Evolutionary conservation across 2,797 vertebrate genomes (phyloP).

Genomic region (Poeciliopsis infans): DNA sequence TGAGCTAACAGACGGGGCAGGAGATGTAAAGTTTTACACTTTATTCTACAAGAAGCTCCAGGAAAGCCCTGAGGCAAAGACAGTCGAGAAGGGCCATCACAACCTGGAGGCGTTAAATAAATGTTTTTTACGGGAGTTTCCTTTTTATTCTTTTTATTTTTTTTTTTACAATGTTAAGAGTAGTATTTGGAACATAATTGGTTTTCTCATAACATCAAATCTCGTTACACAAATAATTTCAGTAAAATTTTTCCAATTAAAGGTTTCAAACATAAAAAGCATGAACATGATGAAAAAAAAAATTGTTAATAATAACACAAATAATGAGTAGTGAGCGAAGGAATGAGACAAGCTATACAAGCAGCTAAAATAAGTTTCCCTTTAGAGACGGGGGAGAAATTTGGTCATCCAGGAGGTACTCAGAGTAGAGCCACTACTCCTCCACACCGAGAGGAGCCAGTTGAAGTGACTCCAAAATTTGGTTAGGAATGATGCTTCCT

Average conservation of each 20-base stretch:
- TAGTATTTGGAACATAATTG: neutral
- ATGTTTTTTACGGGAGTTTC: neutral
- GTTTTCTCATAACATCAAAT: neutral
- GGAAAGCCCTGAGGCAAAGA: constrained; percentile 36
- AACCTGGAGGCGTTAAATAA: neutral
- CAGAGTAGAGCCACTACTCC: neutral
- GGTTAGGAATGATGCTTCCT: neutral
- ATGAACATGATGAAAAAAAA: neutral
- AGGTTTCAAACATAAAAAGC: neutral
- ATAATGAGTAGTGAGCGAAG: neutral
- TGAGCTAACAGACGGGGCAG: constrained; percentile 71
- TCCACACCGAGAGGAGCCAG: neutral
- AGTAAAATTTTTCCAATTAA: neutral
- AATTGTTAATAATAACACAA: neutral
- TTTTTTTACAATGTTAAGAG: neutral
- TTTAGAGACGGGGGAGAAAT: neutral
- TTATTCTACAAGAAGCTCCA: constrained; percentile 58
- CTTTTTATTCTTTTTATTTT: neutral
- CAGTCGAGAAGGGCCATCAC: constrained; percentile 18
- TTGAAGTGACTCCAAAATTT: neutral
- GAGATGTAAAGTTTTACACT: constrained; percentile 71
- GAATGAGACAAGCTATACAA: neutral
- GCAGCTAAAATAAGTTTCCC: neutral
- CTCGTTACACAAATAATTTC: neutral
- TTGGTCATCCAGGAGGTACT: neutral